Conservation (phyloP, 2,113 vertebrate species). For the Indicator maculatus region DNA sequence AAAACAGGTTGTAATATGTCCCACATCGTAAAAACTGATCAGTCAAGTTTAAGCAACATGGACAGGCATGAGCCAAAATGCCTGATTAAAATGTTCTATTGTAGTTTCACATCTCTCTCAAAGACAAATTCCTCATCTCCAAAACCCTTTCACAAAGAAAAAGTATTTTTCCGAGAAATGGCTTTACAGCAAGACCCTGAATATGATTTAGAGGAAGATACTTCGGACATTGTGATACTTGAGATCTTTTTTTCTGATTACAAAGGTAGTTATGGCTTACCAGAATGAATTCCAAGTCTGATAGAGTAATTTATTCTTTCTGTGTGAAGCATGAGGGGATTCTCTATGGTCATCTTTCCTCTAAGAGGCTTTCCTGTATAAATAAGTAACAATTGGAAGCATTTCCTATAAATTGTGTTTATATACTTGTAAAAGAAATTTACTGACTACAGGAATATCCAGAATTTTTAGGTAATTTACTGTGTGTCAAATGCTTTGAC, state of each 20-base stretch:
- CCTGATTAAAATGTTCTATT: neutral
- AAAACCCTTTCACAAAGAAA: neutral
- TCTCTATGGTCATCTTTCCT: neutral
- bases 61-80: neutral
- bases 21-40: no score
- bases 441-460: neutral
- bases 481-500: neutral
- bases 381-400: neutral
- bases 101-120: neutral
- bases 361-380: neutral
- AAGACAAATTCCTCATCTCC: neutral
- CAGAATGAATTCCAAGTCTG: neutral
- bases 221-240: neutral
- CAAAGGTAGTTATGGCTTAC: neutral
- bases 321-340: neutral
- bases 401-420: neutral
- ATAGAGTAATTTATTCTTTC: neutral
- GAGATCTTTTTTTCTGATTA: neutral
- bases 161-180: neutral
- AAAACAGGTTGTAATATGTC: neutral
- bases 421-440: neutral
- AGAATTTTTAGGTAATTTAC: neutral
- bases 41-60: neutral
- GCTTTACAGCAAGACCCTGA: neutral
- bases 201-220: neutral